phyloP scores from a whole-genome alignment of 2,888 invertebrate species.

The Magallana nippona region DNA sequence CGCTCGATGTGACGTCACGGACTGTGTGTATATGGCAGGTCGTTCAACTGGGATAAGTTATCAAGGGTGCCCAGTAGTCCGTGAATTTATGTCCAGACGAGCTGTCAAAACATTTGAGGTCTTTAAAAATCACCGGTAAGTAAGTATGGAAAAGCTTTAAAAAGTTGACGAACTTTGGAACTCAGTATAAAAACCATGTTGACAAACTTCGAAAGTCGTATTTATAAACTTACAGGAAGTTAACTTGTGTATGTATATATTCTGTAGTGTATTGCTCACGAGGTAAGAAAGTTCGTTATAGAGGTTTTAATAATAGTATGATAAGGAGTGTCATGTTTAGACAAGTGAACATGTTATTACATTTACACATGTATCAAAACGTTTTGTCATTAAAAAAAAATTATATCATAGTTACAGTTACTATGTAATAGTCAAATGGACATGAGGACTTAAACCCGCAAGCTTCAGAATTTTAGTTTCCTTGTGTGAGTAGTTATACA shows the following conservation, averaged over 20 bases:
- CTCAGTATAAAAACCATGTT: background rate
- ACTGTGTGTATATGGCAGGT: constrained; percentile 9
- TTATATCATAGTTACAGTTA: too few species aligned
- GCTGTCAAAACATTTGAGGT: background rate
- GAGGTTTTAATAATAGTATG: too few species aligned
- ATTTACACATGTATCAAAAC: too few species aligned
- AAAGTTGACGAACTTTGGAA: background rate
- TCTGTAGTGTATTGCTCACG: too few species aligned
- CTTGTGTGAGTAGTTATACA: background rate
- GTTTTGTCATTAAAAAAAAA: too few species aligned
- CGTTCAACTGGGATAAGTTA: constrained; percentile 32
- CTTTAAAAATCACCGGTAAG: background rate
- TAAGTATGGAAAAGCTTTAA: background rate
- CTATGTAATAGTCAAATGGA: too few species aligned
- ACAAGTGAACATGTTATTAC: too few species aligned
- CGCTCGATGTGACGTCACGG: constrained; percentile 18
- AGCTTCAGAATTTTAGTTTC: background rate
- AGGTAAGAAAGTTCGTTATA: too few species aligned
- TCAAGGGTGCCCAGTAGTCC: background rate
- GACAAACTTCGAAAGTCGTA: constrained; percentile 3
- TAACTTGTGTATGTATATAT: background rate
- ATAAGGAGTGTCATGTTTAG: too few species aligned
- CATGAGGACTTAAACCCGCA: too few species aligned
- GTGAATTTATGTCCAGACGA: background rate
- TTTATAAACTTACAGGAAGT: background rate